Percentiles rank a stretch among this genome's conserved stretches.
Evolutionary conservation across 2,113 vertebrate genomes (phyloP).

Genomic region (Erythrocercus mccallii): DNA sequence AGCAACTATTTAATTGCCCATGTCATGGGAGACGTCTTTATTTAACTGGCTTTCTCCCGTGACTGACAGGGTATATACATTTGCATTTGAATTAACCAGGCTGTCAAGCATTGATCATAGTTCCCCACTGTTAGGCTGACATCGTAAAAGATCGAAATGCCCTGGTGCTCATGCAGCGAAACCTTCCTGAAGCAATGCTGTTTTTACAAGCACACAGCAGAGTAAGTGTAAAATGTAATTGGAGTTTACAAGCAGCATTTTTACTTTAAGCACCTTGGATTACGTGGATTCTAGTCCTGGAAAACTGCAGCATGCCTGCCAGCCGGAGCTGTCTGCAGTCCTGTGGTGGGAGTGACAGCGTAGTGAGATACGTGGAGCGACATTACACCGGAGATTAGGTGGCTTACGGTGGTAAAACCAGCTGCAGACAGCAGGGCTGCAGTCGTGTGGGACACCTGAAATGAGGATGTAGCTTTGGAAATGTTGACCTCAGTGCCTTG

Average conservation of each 20-base stretch:
- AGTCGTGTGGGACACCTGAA: neutral
- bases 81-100: constrained; percentile 43
- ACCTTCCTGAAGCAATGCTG: neutral
- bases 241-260: neutral
- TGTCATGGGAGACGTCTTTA: constrained; percentile 22
- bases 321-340: neutral
- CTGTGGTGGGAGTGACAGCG: neutral
- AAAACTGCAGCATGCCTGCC: neutral
- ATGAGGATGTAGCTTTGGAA: neutral
- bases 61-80: neutral
- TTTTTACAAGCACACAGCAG: neutral
- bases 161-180: neutral
- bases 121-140: neutral
- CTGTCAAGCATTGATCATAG: constrained; percentile 12
- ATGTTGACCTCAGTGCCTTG: neutral
- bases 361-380: neutral
- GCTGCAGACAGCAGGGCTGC: neutral
- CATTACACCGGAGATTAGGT: neutral
- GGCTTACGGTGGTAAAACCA: neutral
- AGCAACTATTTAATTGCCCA: constrained; percentile 27
- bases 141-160: neutral
- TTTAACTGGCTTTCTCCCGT: constrained; percentile 25
- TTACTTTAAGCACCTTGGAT: neutral
- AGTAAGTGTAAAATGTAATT: neutral
- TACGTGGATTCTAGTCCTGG: neutral